These are phyloP conservation scores for Axinella damicornis DNA, from an alignment of 37 sponge, comb jelly and placozoan genomes.

Conservation along the genomic window DNA sequence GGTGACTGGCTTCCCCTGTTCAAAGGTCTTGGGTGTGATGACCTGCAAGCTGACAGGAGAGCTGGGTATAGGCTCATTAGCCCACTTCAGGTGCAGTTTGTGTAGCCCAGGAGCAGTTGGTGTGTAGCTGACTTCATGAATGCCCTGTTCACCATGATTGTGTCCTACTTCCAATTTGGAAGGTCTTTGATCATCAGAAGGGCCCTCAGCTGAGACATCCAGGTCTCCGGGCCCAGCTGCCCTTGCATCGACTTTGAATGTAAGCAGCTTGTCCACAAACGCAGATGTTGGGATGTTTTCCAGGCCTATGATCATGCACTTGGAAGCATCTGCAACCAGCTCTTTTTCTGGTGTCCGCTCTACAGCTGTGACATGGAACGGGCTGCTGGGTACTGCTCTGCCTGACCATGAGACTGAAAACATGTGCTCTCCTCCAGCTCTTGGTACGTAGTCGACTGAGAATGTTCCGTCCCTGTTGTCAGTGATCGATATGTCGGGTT, in stretches of 20 bases:
- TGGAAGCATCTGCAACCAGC: slow-evolving; percentile 7
- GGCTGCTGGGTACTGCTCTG: slow-evolving; percentile 38
- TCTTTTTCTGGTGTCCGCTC: background rate
- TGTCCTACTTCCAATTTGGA: slow-evolving; percentile 17
- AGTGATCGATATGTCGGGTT: background rate
- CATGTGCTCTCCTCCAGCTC: slow-evolving; percentile 50
- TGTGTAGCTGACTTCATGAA: slow-evolving; percentile 54
- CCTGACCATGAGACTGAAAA: slow-evolving; percentile 56
- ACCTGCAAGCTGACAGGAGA: slow-evolving; percentile 60
- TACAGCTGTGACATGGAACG: slow-evolving; percentile 17
- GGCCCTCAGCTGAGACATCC: slow-evolving; percentile 43
- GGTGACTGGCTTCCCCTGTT: slow-evolving; percentile 31
- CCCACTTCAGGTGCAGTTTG: slow-evolving; percentile 52
- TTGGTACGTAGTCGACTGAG: slow-evolving; percentile 50
- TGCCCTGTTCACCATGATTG: too few species aligned
- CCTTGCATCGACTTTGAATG: slow-evolving; percentile 54
- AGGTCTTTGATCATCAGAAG: background rate
- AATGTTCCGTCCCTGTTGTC: slow-evolving; percentile 65
- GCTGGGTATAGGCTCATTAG: slow-evolving; percentile 54
- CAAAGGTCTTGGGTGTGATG: slow-evolving; percentile 18
- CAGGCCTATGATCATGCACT: slow-evolving; percentile 33
- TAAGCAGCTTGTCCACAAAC: slow-evolving; percentile 25
- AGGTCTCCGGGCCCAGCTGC: slow-evolving; percentile 64
- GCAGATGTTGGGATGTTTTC: slow-evolving; percentile 40
- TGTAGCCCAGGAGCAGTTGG: slow-evolving; percentile 56